Base-by-base conservation (phyloP, 2,113 vertebrate genomes). In the Argyrosomus japonicus region DNA sequence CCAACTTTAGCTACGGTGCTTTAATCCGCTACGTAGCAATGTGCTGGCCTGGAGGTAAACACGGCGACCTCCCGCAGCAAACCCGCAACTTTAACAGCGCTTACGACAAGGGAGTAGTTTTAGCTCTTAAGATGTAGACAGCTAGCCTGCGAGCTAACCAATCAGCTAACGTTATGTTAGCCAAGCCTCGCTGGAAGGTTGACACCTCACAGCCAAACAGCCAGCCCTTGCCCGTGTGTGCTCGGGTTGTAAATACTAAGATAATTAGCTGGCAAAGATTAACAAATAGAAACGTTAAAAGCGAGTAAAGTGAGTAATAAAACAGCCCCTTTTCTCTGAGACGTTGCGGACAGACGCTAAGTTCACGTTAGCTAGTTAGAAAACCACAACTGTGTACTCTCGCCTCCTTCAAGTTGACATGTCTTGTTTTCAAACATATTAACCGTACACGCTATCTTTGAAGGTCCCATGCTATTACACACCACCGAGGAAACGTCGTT, bases 81-180 rank as follows among this genome's bases (percentile, higher is more conserved):
- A 84, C 40, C 21, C 21, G 68, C 74, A 89, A 88, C 85, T 87
- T 91, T 73, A 68, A 62, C 71, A 25, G 4, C 48, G 68, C 69
- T 68, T 36, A 65, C 36, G 70, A 54, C 36, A 63, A 75, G 75
- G 77, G 36, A 79, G 78, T 91, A 79, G 75, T 84, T 82, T 63
- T 87, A 84, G 89, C 86, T 83, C 48, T 56, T 72, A 53, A 13
- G 77, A 73, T 83, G 79, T 74, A 85, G 87, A 82, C 83, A 83
- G 90, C 84, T 92, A 93, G 88, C 90, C 25, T 77, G 69, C 27
- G 74, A 87, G 91, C 91, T 92, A 92, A 88, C 89, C 68, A 61
- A 75, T 71, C 60, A 79, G 88, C 88, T 92, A 53, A 53, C 50
- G 19, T 9, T 21, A 86, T 13, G 77, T 69, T 91, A 88, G 87